Base-by-base conservation (phyloP, 1,140 invertebrate species). In the Bilobella aurantiaca region DNA sequence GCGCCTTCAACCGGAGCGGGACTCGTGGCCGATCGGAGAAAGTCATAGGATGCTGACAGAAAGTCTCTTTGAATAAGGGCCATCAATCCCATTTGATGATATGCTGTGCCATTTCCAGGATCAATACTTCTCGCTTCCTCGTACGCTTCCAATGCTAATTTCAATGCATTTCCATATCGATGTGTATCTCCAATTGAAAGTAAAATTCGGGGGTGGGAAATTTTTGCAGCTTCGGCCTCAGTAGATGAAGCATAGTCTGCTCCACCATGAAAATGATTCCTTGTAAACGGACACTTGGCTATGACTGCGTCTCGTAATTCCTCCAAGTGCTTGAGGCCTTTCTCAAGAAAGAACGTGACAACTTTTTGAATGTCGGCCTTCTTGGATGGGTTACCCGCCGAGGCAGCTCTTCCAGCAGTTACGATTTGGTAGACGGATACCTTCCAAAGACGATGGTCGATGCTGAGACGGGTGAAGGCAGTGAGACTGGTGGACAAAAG, bases 31-130 rank as follows among this genome's bases (percentile, higher is more conserved):
- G 58, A 21, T 23, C 58, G 25, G 28, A 29, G 25, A 18, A 59
- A 59, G 8, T 30, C 28, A 23, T 59, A 59, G 5, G 23, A 8
- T 59, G 58, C 58, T 3, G 23, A 8, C 3, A 59, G 58, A 18
- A 29, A 5, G 23, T 59, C 58, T 31, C 18, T 16, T 59, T 23
- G 58, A 8, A 31, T 59, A 8, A 29, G 25, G 18, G 8, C 16
- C 31, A 59, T 5, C 8, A 34, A 8, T 12, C 58, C 58, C 58
- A 59, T 59, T 34, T 59, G 58, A 16, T 59, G 28, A 34, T 59
- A 59, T 8, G 58, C 58, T 23, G 23, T 59, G 8, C 58, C 58
- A 29, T 30, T 59, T 5, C 8, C 12, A 3, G 58, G 58, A 29
- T 29, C 58, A 12, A 29, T 59, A 5, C 16, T 23, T 27, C 58